phyloP scores from a whole-genome alignment of 1,140 invertebrate species.

The Hyphantria cunea region DNA sequence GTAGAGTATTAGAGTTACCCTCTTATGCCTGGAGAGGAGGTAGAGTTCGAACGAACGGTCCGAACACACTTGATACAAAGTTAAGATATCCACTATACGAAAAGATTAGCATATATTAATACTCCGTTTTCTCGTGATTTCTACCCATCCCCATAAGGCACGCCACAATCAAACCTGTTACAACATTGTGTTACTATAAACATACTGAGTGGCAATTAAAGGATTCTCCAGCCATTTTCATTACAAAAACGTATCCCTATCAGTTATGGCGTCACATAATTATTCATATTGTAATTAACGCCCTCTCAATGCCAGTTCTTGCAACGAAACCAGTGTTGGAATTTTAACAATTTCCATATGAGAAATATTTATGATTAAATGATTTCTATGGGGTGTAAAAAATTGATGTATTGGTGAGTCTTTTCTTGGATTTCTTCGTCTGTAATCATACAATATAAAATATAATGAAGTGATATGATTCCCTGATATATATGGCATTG shows the following conservation, averaged over 20 bases:
- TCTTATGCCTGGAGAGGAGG: too few relatives aligned
- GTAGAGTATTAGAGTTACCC: too few relatives aligned
- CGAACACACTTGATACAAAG: too few relatives aligned
- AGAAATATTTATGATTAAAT: slow-evolving; percentile 24
- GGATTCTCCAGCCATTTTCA: slow-evolving; percentile 26
- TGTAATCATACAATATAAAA: background rate
- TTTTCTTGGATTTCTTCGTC: background rate
- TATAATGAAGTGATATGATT: background rate
- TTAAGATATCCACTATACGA: too few relatives aligned
- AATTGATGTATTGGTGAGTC: slow-evolving; percentile 9
- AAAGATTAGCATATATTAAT: too few relatives aligned
- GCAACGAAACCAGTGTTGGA: slow-evolving; percentile 13
- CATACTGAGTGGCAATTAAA: slow-evolving; percentile 37
- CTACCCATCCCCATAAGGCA: background rate
- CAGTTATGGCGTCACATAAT: slow-evolving; percentile 20
- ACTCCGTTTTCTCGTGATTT: too few relatives aligned
- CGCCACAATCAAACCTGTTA: background rate
- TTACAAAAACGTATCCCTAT: slow-evolving; percentile 35
- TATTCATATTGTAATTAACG: slow-evolving; percentile 35
- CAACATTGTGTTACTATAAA: background rate
- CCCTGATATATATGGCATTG: too few relatives aligned
- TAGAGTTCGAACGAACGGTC: too few relatives aligned
- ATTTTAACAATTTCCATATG: slow-evolving; percentile 39
- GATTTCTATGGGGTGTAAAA: slow-evolving; percentile 3
- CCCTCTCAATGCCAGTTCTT: slow-evolving; percentile 23